Conservation (phyloP, 2,113 vertebrate genomes). For the Toxotes jaculatrix region DNA sequence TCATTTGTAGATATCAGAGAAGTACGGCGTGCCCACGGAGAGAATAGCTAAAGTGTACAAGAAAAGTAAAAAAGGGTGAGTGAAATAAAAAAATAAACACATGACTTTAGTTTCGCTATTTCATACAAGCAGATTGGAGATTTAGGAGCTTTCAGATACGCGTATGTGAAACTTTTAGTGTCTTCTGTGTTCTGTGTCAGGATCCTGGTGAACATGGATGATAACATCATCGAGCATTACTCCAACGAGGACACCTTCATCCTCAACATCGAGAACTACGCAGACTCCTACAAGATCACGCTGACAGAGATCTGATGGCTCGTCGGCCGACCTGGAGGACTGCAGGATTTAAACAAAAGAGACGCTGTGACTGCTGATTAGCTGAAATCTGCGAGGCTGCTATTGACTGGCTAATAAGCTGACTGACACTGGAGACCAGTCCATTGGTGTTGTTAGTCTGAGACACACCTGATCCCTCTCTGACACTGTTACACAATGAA, state of each 20-base stretch:
- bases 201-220: constrained; percentile 98
- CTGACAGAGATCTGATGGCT: constrained; percentile 89
- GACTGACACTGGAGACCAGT: constrained; percentile 48
- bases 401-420: constrained; percentile 53
- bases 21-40: constrained; percentile 92
- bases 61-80: constrained; percentile 99
- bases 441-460: not conserved
- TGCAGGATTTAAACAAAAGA: constrained; percentile 11
- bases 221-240: constrained; percentile 98
- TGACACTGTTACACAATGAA: constrained; percentile 64
- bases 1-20: constrained; percentile 91
- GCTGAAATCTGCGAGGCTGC: constrained; percentile 42
- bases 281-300: constrained; percentile 93
- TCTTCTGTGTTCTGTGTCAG: constrained; percentile 73
- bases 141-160: not conserved
- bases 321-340: constrained; percentile 12
- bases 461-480: constrained; percentile 8
- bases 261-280: constrained; percentile 91
- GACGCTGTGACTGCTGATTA: constrained; percentile 44
- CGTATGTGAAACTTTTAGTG: not conserved
- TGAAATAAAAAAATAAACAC: not conserved
- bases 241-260: constrained; percentile 98
- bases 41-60: constrained; percentile 97
- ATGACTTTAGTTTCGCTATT: not conserved
- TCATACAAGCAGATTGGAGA: not conserved